These are phyloP conservation scores for Ceratosolen solmsi DNA, from an alignment of 1,140 invertebrate species.

Conservation along the genomic window DNA sequence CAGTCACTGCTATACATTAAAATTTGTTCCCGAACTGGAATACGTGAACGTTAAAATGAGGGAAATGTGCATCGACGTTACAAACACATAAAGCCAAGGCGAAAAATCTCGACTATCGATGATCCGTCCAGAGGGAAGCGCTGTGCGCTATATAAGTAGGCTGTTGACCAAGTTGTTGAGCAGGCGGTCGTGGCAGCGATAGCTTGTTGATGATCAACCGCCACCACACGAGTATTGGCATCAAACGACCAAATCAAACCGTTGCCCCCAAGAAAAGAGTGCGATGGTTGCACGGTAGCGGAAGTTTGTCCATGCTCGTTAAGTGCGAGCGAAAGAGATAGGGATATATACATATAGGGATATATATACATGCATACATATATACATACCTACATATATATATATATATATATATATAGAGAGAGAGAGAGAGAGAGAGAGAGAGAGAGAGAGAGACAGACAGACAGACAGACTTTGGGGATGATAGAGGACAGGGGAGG, in stretches of 20 bases:
- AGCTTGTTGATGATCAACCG: conserved; percentile 21
- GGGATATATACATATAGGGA: background rate
- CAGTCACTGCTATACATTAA: too few relatives aligned
- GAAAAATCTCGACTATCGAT: background rate
- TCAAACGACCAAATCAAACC: conserved; percentile 30
- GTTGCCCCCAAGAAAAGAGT: background rate
- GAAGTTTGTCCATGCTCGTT: background rate
- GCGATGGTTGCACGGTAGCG: background rate
- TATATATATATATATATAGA: too few relatives aligned
- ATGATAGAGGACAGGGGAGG: conserved; percentile 49
- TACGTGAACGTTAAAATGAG: too few relatives aligned
- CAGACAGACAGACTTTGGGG: conserved; percentile 33
- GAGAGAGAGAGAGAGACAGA: background rate
- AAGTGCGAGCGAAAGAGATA: background rate
- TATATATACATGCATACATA: too few relatives aligned
- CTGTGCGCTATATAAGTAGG: conserved; percentile 10
- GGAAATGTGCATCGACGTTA: background rate
- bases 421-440: too few relatives aligned
- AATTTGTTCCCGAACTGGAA: too few relatives aligned
- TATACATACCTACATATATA: too few relatives aligned
- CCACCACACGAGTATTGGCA: too few relatives aligned
- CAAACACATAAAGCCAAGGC: background rate
- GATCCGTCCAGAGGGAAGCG: background rate
- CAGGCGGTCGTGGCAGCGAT: background rate
- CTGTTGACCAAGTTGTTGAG: conserved; percentile 46